Base-by-base conservation (phyloP, 2,113 vertebrate species). In the Pangasianodon hypophthalmus region DNA sequence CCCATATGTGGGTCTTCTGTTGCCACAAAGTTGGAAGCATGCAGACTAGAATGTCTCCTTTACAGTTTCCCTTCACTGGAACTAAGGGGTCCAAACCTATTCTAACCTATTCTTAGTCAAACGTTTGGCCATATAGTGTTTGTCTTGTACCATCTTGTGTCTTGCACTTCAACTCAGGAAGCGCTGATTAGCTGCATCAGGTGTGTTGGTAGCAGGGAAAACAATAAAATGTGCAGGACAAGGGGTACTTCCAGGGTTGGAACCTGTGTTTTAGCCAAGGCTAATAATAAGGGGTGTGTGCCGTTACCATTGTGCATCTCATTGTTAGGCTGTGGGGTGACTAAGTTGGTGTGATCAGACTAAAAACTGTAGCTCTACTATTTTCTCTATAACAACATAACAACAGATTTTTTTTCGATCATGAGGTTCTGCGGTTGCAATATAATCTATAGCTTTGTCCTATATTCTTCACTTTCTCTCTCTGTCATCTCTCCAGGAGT, bases 401-500 rank as follows among this genome's bases (percentile, higher is more conserved):
- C 13, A 26, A 16, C 60, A 1, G 24, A 21, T 58, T 21, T 19
- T 11, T 14, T 32, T 13, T 32, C 0, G 0, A 3, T 73, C 32
- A 16, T 21, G 14, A 19, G 0, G 7, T 73, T 24, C 21, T 46
- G 19, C 6, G 21, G 0, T 9, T 81, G 48, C 16, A 56, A 4
- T 37, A 9, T 9, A 21, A 83, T 44, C 18, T 19, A 13, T 54
- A 54, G 58, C 16, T 6, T 58, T 58, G 14, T 32, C 50, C 13
- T 32, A 1, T 5, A 6, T 52, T 26, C 26, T n/a, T 54, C 62
- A 60, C 24, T 44, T 14, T 69, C 37, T 84, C 4, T 67, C 73
- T 73, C 13, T 83, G 7, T 71, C 14, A 14, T 11, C 44, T 89
- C 60, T 67, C 37, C 88, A 99, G 98, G 98, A 0, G 98, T 99